A percentile compares a stretch with the other conserved stretches of the same genome.
Evolutionary conservation across 2,113 vertebrate species (phyloP).

Genomic region (Ceyx cyanopectus): DNA sequence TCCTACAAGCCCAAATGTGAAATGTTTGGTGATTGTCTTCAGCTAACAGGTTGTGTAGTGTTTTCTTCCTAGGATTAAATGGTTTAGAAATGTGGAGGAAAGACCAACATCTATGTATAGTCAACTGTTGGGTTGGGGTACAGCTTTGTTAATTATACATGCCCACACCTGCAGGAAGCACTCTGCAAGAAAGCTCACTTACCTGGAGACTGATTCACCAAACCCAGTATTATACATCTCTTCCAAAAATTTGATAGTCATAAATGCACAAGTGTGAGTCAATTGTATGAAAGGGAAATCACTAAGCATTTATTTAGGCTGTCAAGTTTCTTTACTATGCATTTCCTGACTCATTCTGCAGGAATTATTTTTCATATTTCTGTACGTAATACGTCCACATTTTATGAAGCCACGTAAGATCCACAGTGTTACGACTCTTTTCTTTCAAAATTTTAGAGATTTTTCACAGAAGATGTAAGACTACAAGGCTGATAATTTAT

Average conservation of each 20-base stretch:
- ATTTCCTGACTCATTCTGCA: not conserved
- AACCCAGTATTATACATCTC: not conserved
- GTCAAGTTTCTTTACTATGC: not conserved
- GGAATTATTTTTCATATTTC: not conserved
- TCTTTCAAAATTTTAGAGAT: not conserved
- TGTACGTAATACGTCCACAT: not conserved
- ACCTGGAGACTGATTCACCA: not conserved
- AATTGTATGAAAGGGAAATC: not conserved
- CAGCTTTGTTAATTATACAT: not conserved
- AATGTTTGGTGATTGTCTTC: not conserved
- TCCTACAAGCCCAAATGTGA: not conserved
- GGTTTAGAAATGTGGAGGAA: not conserved
- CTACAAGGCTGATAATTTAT: not conserved
- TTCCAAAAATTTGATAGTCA: not conserved
- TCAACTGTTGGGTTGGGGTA: not conserved
- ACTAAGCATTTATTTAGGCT: not conserved
- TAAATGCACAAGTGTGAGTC: not conserved
- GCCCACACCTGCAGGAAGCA: not conserved
- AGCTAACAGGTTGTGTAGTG: accelerated
- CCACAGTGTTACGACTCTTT: not conserved
- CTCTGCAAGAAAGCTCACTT: not conserved
- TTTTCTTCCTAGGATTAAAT: not conserved
- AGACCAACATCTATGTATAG: not conserved
- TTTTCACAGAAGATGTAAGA: not conserved
- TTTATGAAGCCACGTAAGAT: accelerated